Evolutionary conservation across 64 coral and sea anemone species (phyloP), one percentile per base, ranked within the genome.

Genomic region (Dendrophyllia cribrosa): DNA sequence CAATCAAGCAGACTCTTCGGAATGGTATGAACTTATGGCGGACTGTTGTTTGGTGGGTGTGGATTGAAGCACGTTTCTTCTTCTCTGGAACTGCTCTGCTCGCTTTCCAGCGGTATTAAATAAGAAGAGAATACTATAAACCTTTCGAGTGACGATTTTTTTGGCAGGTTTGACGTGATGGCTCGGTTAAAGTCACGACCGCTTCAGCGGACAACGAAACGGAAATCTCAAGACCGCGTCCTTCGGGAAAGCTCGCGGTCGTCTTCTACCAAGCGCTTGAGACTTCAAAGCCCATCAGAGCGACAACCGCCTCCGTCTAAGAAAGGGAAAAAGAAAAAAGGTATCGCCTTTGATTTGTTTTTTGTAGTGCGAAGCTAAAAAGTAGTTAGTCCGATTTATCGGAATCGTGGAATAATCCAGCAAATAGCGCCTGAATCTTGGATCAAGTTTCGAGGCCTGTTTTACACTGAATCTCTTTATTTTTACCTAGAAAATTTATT

Each of bases 21-120:
- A 84, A 84, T 84, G 80, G 80, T 84, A 66, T 84, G 80, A 84
- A 84, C 80, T 84, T 84, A 84, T 84, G 80, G 80, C 80, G 43
- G 78, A 67, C 19, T 50, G 43, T 53, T 5, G 4, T 8, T 7
- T 22, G 3, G 62, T 61, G 80, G 80, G 62, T 84, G 80, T 84
- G 80, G 80, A 84, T 59, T 82, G 9, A 68, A 51, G 6, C 14
- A 13, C 3, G 3, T 84, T 0, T 43, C 16, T 66, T 68, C 45
- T 21, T 68, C 3, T 7, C 20, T 50, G 3, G 44, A 19, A 14
- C n/a, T 20, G 16, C 20, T 11, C 9, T 51, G 17, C 2, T 23
- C 9, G 11, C 67, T 1, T 46, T 3, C 7, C 9, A 1, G 23
- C 67, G 20, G 1, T 68, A 23, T 49, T 23, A 11, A 52, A 84